Evolutionary conservation across 2,888 invertebrate genomes (phyloP), one percentile per base, ranked within the genome.

Genomic region (Xiphydria camelus): DNA sequence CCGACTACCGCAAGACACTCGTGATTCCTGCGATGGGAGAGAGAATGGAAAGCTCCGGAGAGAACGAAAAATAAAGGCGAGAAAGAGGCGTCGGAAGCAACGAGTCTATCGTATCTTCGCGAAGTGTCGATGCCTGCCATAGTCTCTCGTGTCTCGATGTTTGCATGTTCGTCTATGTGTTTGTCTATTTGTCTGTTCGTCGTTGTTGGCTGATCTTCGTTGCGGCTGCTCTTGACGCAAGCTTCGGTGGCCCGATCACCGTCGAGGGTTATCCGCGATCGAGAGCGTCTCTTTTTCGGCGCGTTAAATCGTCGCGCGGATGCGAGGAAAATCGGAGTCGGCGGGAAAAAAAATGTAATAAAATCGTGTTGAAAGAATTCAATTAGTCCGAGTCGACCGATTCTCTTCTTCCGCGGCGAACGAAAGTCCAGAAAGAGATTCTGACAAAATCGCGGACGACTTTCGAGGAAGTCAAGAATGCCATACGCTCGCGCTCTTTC

Each of bases 401-500:
- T 22, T 41, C 20, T 31, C 18, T 25, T 42, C 4, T 3, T 9
- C 3, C 6, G 10, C 5, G 15, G 17, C 34, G 19, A 14, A 31
- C 6, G 9, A 34, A 34, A 14, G 15, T n/a, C 10, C 4, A 14
- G 18, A 33, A 17, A n/a, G 15, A 23, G 23, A 23, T 7, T 23
- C 23, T 23, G 23, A n/a, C 7, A 5, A 33, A 12, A 12, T 32
- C 4, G 53, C 56, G 58, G 63, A 61, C 63, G 59, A 69, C 66
- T 64, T 62, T 62, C 68, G 65, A 66, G 46, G 52, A 55, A 53
- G 53, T 47, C 57, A 52, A 56, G 55, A n/a, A n/a, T n/a, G n/a
- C n/a, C n/a, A n/a, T n/a, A n/a, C n/a, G n/a, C n/a, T 57, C 54
- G 59, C 49, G 58, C 63, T 64, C 53, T 66, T 62, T 65, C 60